These are phyloP conservation scores for Eriosoma lanigerum DNA, from an alignment of 1,140 invertebrate genomes.

Conservation along the genomic window DNA sequence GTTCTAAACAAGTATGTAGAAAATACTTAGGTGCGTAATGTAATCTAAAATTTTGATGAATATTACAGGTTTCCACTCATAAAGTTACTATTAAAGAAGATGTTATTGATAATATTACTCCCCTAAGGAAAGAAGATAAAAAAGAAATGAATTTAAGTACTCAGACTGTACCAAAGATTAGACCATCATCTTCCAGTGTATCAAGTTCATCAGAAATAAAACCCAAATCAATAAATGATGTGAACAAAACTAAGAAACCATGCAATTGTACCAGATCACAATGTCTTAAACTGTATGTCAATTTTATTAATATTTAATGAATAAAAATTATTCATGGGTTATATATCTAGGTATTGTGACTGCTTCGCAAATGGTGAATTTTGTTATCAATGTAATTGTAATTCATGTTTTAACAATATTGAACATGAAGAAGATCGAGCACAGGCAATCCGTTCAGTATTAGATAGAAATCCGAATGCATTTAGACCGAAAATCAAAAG, in stretches of 20 bases:
- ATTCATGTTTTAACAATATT: constrained; percentile 96
- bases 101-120: not conserved
- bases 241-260: constrained; percentile 74
- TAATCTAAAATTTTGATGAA: not conserved
- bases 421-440: constrained; percentile 94
- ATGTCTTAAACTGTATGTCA: constrained; percentile 88
- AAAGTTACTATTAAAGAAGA: constrained; percentile 31
- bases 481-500: constrained; percentile 96
- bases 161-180: constrained; percentile 38
- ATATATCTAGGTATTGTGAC: constrained; percentile 83
- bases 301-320: constrained; percentile 51
- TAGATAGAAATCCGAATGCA: constrained; percentile 92
- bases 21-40: not conserved
- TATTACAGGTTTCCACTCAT: constrained; percentile 6
- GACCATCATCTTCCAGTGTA: not conserved
- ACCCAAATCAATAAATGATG: constrained; percentile 15
- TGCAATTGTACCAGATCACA: constrained; percentile 99
- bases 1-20: constrained; percentile 25
- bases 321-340: not conserved
- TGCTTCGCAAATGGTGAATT: constrained; percentile 99
- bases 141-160: constrained; percentile 33
- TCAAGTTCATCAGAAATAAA: not conserved
- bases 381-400: constrained; percentile 97
- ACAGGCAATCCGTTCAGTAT: constrained; percentile 86
- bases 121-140: constrained; percentile 3